phyloP scores from a whole-genome alignment of 2,113 vertebrate species.

The Tyto alba region DNA sequence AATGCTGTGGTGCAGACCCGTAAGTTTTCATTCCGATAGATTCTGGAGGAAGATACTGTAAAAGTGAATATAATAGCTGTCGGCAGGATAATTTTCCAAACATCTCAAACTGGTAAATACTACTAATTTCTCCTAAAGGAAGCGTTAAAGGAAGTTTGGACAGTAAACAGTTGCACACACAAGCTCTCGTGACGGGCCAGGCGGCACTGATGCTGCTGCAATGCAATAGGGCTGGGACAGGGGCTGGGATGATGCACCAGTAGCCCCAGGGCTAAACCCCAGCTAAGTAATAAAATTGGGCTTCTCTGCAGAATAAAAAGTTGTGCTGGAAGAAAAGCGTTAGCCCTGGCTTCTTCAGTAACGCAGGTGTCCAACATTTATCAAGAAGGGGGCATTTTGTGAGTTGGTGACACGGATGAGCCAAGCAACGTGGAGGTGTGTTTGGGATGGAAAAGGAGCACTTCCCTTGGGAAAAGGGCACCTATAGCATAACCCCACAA shows the following conservation, averaged over 20 bases:
- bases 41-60: neutral
- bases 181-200: neutral
- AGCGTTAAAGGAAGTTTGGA: neutral
- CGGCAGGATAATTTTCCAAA: neutral
- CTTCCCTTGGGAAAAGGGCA: neutral
- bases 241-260: neutral
- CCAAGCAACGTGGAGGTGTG: neutral
- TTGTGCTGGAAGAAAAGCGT: neutral
- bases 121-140: constrained; percentile 5
- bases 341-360: neutral
- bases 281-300: neutral
- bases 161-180: neutral
- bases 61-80: constrained; percentile 19
- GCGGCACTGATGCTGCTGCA: neutral
- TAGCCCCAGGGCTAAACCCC: neutral
- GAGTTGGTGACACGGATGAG: neutral
- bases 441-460: neutral
- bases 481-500: neutral
- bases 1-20: neutral
- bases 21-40: constrained; percentile 6
- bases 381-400: neutral
- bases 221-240: neutral
- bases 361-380: rapidly evolving
- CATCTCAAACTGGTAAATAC: neutral
- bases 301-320: neutral